A percentile compares a stretch with the other conserved stretches of the same genome.
Evolutionary conservation across 2,113 vertebrate species (phyloP).

Genomic region (Hydropotes inermis): DNA sequence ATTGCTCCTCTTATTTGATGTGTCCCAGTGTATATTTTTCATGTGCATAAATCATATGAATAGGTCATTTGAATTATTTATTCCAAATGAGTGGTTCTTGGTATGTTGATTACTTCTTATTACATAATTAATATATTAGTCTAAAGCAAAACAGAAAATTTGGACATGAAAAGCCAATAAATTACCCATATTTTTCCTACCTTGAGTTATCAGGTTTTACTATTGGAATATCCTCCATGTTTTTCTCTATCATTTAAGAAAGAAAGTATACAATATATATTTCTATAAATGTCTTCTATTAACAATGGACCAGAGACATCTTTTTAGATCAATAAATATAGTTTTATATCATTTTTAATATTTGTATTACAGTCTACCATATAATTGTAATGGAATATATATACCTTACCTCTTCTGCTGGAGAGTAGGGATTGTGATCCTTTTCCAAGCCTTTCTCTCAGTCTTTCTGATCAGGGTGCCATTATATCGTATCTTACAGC

Average conservation of each 20-base stretch:
- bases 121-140: not conserved
- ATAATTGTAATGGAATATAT: not conserved
- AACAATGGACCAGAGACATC: not conserved
- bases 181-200: not conserved
- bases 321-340: not conserved
- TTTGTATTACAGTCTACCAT: not conserved
- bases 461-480: not conserved
- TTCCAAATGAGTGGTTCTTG: not conserved
- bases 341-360: not conserved
- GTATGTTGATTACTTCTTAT: not conserved
- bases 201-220: not conserved
- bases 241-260: not conserved
- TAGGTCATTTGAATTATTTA: not conserved
- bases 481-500: not conserved
- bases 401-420: not conserved
- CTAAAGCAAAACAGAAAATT: not conserved
- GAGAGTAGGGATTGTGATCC: not conserved
- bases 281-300: not conserved
- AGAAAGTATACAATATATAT: not conserved
- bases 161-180: not conserved
- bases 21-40: not conserved
- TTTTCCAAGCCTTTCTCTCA: not conserved
- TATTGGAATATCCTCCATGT: not conserved
- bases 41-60: not conserved
- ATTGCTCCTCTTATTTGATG: not conserved